phyloP scores from a whole-genome alignment of 23 tunicate genomes.

The Diplosoma virens region DNA sequence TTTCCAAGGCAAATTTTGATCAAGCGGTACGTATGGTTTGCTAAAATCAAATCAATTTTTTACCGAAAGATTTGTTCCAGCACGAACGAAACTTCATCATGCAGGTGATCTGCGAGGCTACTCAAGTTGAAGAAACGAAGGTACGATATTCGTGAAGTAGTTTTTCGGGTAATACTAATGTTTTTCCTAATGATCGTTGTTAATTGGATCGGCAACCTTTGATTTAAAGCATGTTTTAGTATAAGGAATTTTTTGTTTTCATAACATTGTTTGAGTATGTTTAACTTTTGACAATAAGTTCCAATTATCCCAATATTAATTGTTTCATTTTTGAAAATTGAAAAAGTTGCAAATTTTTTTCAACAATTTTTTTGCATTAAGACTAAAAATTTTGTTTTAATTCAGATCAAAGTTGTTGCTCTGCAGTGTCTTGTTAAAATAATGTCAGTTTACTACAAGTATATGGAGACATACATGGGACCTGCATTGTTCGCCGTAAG shows the following conservation, averaged over 20 bases:
- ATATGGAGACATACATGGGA: constrained; percentile 96
- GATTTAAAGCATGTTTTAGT: too few relatives aligned
- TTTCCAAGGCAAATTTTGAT: constrained; percentile 80
- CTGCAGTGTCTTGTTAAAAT: constrained; percentile 97
- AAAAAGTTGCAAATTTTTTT: too few relatives aligned
- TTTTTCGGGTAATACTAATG: too few relatives aligned
- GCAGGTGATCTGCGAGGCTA: constrained; percentile 97
- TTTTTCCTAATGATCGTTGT: too few relatives aligned
- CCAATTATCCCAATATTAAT: too few relatives aligned
- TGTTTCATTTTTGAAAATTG: too few relatives aligned
- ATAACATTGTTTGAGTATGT: too few relatives aligned
- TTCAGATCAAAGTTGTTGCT: constrained; percentile 87
- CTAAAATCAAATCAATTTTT: not conserved
- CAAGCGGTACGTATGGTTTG: constrained; percentile 46
- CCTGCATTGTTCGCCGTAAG: constrained; percentile 95
- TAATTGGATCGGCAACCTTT: too few relatives aligned
- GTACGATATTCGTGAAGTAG: too few relatives aligned
- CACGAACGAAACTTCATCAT: constrained; percentile 89
- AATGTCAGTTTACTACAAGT: constrained; percentile 84
- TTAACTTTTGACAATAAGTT: too few relatives aligned
- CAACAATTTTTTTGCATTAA: too few relatives aligned
- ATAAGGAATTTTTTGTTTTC: too few relatives aligned
- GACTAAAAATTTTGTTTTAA: not conserved
- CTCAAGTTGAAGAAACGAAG: constrained; percentile 89
- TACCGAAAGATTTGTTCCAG: constrained; percentile 16